Percentiles rank a stretch among this genome's conserved stretches.
These are phyloP conservation scores for Crambe crambe DNA, from an alignment of 37 sponge, comb jelly and placozoan genomes.

Conservation along the genomic window DNA sequence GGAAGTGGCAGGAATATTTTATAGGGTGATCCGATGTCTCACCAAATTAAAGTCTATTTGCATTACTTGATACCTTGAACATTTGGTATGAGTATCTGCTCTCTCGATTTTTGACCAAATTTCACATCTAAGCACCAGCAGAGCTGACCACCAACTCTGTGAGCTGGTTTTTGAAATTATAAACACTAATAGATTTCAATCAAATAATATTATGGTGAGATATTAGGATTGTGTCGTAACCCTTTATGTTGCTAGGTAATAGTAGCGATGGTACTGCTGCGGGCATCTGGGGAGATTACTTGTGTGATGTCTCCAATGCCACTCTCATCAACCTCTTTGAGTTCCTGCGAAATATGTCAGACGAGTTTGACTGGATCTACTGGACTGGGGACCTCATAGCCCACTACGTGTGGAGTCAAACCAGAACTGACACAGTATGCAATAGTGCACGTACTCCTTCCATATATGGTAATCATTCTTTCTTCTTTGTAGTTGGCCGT, in stretches of 20 bases:
- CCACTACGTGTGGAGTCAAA: conserved; percentile 95
- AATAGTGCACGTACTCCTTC: background rate
- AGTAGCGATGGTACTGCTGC: conserved; percentile 65
- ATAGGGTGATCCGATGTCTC: too few relatives aligned
- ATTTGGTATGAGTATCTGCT: too few relatives aligned
- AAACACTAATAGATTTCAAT: too few relatives aligned
- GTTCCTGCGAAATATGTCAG: conserved; percentile 50
- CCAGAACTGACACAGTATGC: conserved; percentile 43
- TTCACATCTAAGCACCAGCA: too few relatives aligned
- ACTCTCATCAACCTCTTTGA: conserved; percentile 76
- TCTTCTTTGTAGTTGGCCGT: conserved; percentile 44
- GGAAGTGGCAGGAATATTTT: too few relatives aligned
- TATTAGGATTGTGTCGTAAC: background rate
- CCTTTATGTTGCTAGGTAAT: background rate
- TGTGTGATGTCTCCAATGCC: conserved; percentile 77
- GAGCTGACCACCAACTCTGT: too few relatives aligned
- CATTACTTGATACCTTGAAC: too few relatives aligned
- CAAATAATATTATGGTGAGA: too few relatives aligned
- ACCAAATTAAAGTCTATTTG: too few relatives aligned
- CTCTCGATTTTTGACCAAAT: too few relatives aligned
- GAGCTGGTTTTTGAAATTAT: too few relatives aligned
- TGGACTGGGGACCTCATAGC: conserved; percentile 95
- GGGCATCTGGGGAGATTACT: conserved; percentile 89
- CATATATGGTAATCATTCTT: background rate
- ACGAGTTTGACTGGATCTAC: conserved; percentile 87